Percentiles rank a stretch among this genome's conserved stretches.
These are phyloP conservation scores for Macaria notata DNA, from an alignment of 2,888 invertebrate species.

Conservation along the genomic window DNA sequence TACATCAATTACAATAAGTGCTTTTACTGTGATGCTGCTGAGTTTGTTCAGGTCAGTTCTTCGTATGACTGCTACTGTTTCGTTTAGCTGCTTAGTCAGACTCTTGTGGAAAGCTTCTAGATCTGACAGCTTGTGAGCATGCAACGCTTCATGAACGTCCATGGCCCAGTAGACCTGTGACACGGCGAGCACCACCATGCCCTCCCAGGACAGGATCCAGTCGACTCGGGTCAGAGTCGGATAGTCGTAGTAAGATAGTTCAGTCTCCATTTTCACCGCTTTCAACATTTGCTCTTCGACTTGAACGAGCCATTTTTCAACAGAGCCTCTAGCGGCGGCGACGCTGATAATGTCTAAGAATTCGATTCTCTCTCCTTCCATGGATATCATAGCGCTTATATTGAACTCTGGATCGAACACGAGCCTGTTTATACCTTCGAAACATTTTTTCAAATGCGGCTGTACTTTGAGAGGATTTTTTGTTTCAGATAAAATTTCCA, in stretches of 20 bases:
- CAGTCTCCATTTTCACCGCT: slow-evolving; percentile 86
- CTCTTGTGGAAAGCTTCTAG: slow-evolving; percentile 80
- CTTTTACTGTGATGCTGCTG: slow-evolving; percentile 89
- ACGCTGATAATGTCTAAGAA: slow-evolving; percentile 85
- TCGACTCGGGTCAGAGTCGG: slow-evolving; percentile 79
- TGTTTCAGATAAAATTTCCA: slow-evolving; percentile 94
- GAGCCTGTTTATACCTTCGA: slow-evolving; percentile 91
- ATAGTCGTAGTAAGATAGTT: slow-evolving; percentile 85
- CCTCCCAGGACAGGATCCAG: slow-evolving; percentile 91
- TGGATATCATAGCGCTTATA: slow-evolving; percentile 90
- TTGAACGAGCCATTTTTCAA: slow-evolving; percentile 93
- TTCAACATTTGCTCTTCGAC: slow-evolving; percentile 91
- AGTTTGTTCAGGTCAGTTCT: slow-evolving; percentile 87
- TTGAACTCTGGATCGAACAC: slow-evolving; percentile 87
- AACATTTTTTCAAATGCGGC: slow-evolving; percentile 93
- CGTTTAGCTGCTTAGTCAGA: slow-evolving; percentile 85
- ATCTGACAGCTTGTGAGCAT: slow-evolving; percentile 79
- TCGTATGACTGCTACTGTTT: slow-evolving; percentile 88
- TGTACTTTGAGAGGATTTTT: slow-evolving; percentile 92
- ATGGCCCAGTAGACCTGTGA: slow-evolving; percentile 93
- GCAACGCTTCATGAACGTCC: slow-evolving; percentile 87
- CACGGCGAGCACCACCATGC: slow-evolving; percentile 90
- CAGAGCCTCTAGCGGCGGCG: slow-evolving; percentile 88
- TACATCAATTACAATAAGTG: slow-evolving; percentile 92
- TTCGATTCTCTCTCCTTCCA: slow-evolving; percentile 87